phyloP scores from a whole-genome alignment of 2,113 vertebrate genomes.

The Acanthochromis polyacanthus region DNA sequence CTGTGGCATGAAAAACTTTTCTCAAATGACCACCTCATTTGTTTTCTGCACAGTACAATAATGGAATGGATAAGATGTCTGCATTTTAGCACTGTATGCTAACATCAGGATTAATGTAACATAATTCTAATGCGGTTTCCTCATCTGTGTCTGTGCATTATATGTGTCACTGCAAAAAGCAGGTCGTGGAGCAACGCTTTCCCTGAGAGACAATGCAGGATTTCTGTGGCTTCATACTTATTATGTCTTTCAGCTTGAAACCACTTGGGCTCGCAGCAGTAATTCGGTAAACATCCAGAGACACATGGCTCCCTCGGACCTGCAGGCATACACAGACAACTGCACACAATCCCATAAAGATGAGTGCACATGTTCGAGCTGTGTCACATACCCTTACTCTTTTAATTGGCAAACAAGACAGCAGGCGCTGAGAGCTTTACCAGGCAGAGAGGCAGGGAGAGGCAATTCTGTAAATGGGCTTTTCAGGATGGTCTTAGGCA shows the following conservation, averaged over 20 bases:
- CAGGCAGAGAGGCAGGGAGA: conserved; percentile 2
- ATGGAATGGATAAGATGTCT: neutral
- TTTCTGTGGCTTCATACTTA: conserved; percentile 39
- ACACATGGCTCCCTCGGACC: conserved; percentile 37
- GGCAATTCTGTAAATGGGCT: conserved; percentile 40
- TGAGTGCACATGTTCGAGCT: conserved; percentile 44
- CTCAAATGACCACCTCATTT: neutral
- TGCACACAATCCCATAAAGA: conserved; percentile 27
- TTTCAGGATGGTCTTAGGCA: conserved; percentile 45
- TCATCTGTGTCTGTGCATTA: conserved; percentile 1
- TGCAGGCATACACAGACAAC: conserved; percentile 22
- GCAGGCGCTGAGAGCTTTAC: conserved; percentile 35
- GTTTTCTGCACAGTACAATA: neutral
- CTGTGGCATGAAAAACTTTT: conserved; percentile 2
- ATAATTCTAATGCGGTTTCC: neutral
- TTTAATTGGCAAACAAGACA: conserved; percentile 40
- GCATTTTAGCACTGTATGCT: neutral
- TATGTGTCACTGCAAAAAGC: neutral
- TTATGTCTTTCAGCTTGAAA: conserved; percentile 53
- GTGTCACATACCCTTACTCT: conserved; percentile 37
- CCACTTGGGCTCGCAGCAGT: conserved; percentile 53
- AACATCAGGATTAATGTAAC: neutral
- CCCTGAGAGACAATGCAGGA: conserved; percentile 13
- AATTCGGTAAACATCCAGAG: conserved; percentile 72
- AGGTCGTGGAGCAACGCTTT: conserved; percentile 29